phyloP scores from a whole-genome alignment of 2,888 invertebrate species.

The Sinopyrophorus schimmeli region DNA sequence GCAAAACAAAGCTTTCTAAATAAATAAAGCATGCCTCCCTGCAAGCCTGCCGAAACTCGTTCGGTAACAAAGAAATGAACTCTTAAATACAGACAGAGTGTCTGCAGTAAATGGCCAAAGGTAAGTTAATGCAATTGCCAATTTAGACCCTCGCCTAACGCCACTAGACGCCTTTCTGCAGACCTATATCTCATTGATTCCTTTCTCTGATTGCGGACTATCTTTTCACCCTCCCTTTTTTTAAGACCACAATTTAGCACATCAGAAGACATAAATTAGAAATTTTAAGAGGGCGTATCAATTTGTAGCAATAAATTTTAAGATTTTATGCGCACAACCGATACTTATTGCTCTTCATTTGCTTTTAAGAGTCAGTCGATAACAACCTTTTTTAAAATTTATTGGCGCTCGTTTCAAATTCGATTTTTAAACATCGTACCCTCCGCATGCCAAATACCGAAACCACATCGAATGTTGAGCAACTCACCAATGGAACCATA shows the following conservation, averaged over 20 bases:
- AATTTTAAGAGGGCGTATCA: conserved; percentile 1
- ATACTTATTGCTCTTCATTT: too few species aligned
- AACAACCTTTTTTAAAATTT: too few species aligned
- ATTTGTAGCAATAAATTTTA: neutral
- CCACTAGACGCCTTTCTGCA: conserved; percentile 18
- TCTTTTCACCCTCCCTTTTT: conserved; percentile 4
- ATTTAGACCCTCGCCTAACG: conserved; percentile 29
- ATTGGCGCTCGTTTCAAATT: too few species aligned
- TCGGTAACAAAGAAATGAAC: conserved; percentile 24
- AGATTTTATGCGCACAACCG: neutral
- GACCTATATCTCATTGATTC: conserved; percentile 30
- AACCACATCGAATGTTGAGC: too few species aligned
- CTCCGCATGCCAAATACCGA: too few species aligned
- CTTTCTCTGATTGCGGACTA: conserved; percentile 19
- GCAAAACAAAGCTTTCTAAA: neutral
- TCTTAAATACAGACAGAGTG: conserved; percentile 31
- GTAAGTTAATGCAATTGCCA: conserved; percentile 33
- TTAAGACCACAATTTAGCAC: neutral
- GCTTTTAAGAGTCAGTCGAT: too few species aligned
- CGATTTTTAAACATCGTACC: too few species aligned
- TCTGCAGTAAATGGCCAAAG: conserved; percentile 31
- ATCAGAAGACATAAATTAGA: conserved; percentile 1
- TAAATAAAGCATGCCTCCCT: too few species aligned
- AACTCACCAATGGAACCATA: too few species aligned
- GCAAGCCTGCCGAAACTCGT: too few species aligned